Conservation (phyloP, 2,797 vertebrate species). For the Acipenser transmontanus region DNA sequence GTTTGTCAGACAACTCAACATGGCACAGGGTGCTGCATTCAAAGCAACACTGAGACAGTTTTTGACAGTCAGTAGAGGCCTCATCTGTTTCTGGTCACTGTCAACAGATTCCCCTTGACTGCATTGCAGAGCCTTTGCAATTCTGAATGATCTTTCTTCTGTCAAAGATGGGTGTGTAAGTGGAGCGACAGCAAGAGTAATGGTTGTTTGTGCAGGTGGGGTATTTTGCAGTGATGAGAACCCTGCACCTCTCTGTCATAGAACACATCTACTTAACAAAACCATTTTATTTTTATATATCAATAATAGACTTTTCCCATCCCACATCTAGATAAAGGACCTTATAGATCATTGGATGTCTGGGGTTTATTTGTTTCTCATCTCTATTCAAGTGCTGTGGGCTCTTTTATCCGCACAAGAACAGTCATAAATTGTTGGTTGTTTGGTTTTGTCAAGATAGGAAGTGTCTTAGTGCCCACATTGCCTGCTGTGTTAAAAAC, state of each 20-base stretch:
- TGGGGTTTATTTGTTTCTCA: constrained; percentile 20
- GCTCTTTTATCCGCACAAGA: constrained; percentile 14
- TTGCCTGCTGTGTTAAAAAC: no score
- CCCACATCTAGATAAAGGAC: constrained; percentile 1
- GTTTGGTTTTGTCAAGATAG: constrained; percentile 10
- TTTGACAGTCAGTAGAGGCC: no score
- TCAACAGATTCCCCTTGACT: no score
- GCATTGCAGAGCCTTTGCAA: no score
- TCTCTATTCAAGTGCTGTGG: constrained; percentile 11
- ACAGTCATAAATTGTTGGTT: constrained; percentile 20
- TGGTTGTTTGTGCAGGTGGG: not conserved
- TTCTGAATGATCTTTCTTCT: no score
- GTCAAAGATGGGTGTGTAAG: not conserved
- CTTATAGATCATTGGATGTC: constrained; percentile 14
- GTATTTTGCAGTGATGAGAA: not conserved
- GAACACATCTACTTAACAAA: not conserved
- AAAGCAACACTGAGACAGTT: no score
- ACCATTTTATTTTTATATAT: not conserved
- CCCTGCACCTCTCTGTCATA: not conserved
- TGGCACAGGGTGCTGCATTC: no score
- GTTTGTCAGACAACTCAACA: no score
- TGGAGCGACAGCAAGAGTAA: not conserved
- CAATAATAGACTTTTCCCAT: not conserved
- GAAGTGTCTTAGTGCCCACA: not conserved
- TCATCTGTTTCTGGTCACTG: no score